phyloP scores from a whole-genome alignment of 2,113 vertebrate genomes.

The Aphelocoma coerulescens region DNA sequence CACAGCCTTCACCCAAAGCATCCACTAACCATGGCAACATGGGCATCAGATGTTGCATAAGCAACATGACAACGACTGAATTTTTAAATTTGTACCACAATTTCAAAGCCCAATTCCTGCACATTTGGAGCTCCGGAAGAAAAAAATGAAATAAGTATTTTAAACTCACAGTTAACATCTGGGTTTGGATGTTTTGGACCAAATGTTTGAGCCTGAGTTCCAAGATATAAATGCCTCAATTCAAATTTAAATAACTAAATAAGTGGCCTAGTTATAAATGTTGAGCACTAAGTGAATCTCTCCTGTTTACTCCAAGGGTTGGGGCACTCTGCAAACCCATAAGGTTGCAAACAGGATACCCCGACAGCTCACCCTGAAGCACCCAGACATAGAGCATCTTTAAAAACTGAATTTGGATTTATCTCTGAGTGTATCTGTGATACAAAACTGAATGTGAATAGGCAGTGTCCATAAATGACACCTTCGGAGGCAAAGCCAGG shows the following conservation, averaged over 20 bases:
- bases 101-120: conserved; percentile 61
- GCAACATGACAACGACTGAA: background rate
- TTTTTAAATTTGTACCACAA: conserved; percentile 56
- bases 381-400: rapidly evolving
- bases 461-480: rapidly evolving
- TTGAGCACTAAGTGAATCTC: background rate
- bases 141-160: background rate
- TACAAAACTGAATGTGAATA: background rate
- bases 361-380: background rate
- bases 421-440: background rate
- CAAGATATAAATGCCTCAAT: background rate
- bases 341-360: background rate
- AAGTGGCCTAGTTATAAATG: background rate
- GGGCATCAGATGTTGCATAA: conserved; percentile 61
- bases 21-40: conserved; percentile 72
- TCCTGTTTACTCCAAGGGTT: background rate
- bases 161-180: background rate
- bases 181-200: background rate
- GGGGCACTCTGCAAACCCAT: background rate
- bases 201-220: background rate
- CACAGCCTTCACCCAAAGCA: conserved; percentile 61
- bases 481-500: background rate
- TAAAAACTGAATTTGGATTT: background rate
- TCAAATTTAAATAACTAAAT: background rate
- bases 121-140: background rate